These are phyloP conservation scores for Grallaria varia DNA, from an alignment of 2,113 vertebrate species.

Conservation along the genomic window DNA sequence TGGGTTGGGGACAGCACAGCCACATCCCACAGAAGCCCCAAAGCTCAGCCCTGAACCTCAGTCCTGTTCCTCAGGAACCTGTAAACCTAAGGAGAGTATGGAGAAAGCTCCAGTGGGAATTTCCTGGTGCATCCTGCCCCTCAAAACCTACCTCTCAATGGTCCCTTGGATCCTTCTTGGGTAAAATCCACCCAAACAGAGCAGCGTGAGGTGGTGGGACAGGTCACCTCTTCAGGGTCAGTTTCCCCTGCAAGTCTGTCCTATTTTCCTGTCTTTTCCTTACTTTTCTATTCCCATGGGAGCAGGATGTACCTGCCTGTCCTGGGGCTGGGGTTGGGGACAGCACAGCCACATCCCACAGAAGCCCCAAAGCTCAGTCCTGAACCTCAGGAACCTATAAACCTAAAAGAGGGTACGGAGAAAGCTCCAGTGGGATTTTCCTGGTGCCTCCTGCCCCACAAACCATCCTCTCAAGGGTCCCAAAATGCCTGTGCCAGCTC, in stretches of 20 bases:
- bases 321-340: background rate
- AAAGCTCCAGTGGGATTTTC: background rate
- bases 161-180: accelerated
- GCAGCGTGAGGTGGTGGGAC: background rate
- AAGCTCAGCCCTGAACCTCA: background rate
- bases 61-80: background rate
- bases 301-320: background rate
- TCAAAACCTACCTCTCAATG: background rate
- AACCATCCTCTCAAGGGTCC: background rate
- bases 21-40: background rate
- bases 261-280: background rate
- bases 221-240: background rate
- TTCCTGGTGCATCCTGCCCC: background rate
- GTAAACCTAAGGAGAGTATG: background rate
- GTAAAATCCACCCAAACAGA: background rate
- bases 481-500: background rate
- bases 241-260: background rate
- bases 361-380: background rate
- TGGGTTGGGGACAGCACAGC: background rate
- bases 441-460: background rate
- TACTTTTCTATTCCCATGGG: background rate
- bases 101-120: background rate
- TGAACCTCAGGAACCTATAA: background rate
- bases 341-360: background rate
- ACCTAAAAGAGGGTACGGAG: background rate